Conservation (phyloP, 1,140 invertebrate species). For the Laupala kohalensis region DNA sequence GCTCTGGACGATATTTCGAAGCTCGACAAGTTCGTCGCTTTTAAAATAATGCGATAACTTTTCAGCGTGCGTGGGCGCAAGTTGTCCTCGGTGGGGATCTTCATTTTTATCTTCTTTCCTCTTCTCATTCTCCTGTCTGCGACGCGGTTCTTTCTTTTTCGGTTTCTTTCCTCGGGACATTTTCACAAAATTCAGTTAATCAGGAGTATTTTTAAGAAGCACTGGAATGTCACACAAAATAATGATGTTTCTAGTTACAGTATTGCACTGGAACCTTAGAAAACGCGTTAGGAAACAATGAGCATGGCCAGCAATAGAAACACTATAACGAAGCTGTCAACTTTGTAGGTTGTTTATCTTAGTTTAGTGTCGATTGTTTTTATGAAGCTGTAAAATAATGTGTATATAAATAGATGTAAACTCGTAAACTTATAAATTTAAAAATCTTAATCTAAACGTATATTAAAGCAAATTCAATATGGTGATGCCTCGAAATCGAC, state of each 20-base stretch:
- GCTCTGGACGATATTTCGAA: slow-evolving; percentile 12
- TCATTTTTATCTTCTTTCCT: slow-evolving; percentile 6
- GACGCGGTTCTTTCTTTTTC: slow-evolving; percentile 12
- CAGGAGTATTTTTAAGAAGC: background rate
- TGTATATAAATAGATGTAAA: no score
- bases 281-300: slow-evolving; percentile 10
- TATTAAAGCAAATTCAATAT: no score
- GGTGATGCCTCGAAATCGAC: no score
- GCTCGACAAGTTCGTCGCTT: slow-evolving; percentile 18
- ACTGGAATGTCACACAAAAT: background rate
- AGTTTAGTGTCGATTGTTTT: no score
- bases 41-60: slow-evolving; percentile 15
- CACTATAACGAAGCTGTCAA: no score
- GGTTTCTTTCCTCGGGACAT: slow-evolving; percentile 11
- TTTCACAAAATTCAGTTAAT: background rate
- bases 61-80: background rate
- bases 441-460: no score
- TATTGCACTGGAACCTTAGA: background rate
- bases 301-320: background rate
- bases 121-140: slow-evolving; percentile 1
- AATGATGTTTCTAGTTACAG: no score
- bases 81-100: background rate
- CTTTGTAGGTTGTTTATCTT: no score
- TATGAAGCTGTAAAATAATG: no score
- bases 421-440: no score